A percentile compares a stretch with the other conserved stretches of the same genome.
Conservation (phyloP, 2,113 vertebrate genomes). For the Typhlomys cinereus region DNA sequence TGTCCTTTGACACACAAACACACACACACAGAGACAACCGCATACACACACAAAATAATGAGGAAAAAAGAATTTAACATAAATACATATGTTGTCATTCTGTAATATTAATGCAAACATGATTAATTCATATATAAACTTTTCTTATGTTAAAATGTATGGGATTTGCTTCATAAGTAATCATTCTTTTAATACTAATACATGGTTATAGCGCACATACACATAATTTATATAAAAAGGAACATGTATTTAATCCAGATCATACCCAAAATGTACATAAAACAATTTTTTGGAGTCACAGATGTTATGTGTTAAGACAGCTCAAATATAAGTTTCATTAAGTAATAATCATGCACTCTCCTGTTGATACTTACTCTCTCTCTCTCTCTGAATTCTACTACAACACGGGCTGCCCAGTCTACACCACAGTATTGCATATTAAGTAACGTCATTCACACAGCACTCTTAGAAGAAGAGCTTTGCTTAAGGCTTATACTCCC, state of each 20-base stretch:
- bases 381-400: background rate
- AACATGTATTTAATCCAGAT: background rate
- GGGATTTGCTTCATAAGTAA: constrained; percentile 21
- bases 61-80: background rate
- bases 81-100: too few relatives aligned
- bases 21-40: too few relatives aligned
- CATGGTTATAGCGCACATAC: background rate
- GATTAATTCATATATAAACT: background rate
- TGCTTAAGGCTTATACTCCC: too few relatives aligned
- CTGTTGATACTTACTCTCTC: background rate
- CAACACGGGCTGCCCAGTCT: background rate
- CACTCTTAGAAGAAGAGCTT: background rate
- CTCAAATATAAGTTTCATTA: background rate
- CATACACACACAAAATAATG: too few relatives aligned
- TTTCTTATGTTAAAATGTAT: background rate
- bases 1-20: too few relatives aligned
- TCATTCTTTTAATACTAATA: background rate
- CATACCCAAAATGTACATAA: background rate
- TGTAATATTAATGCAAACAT: background rate
- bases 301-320: background rate
- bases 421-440: background rate
- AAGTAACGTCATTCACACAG: background rate
- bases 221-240: background rate
- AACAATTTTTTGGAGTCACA: background rate
- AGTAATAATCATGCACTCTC: background rate